Base-by-base conservation (phyloP, 2,797 vertebrate species). In the Botia almorhae region DNA sequence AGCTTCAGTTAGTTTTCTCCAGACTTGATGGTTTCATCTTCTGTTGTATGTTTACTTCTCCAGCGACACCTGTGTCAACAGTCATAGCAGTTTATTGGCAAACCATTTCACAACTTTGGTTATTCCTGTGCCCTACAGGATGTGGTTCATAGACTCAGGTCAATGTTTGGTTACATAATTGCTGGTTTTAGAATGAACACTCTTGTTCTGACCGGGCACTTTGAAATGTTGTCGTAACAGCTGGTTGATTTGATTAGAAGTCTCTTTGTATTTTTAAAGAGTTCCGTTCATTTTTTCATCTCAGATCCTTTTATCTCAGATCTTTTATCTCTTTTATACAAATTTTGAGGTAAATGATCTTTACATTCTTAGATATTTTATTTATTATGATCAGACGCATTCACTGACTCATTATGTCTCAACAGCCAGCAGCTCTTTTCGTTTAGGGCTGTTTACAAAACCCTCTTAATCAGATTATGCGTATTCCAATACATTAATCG, bases 1-100 rank as follows among this genome's bases (percentile, higher is more conserved):
- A 86, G 77, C 67, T 81, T 83, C 85, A 83, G 85, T 85, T 89
- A 82, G 85, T 86, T 87, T 89, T 78, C 69, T 74, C 83, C 6
- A 12, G 80, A 74, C 83, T 85, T 72, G 58, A 58, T 13, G 64
- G 84, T 82, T 82, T 73, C 82, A 82, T 85, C 83, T 87, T 84
- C 68, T 82, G 80, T 65, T 67, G 16, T 23, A 71, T 55, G 69
- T 85, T 85, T 86, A 69, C 85, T 89, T 87, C 88, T 89, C 82
- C 86, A 89, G 88, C 90, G 33, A 68, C 43, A 33, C 56, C 51
- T 60, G 74, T 64, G 74, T 74, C 68, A 78, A 74, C 72, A 72
- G 68, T 48, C 74, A 68, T 33, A 64, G 50, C 48, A 3, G 56
- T 80, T 55, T 69, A 21, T 72, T 46, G 19, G 33, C 50, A 67